These are phyloP conservation scores for Metalampra italica DNA, from an alignment of 2,888 invertebrate genomes.

Conservation along the genomic window DNA sequence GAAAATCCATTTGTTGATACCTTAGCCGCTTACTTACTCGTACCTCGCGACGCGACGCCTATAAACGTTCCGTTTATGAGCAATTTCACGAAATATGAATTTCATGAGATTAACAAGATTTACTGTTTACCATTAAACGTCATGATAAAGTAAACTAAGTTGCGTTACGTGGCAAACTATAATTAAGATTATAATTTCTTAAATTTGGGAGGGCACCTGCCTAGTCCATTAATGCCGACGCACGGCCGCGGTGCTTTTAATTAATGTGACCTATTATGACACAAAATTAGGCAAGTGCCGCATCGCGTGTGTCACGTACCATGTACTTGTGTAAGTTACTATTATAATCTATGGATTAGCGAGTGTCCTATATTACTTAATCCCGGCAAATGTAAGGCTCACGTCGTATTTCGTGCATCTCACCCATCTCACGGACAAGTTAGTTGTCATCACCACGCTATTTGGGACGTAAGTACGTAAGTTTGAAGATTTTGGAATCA, in stretches of 20 bases:
- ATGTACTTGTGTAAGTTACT: slow-evolving; percentile 5
- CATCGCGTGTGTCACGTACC: slow-evolving; percentile 47
- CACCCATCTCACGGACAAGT: too few species aligned
- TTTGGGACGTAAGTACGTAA: too few species aligned
- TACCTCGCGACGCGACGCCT: neutral
- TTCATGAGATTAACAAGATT: slow-evolving; percentile 19
- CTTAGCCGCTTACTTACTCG: neutral
- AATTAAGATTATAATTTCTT: slow-evolving; percentile 49
- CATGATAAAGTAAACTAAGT: slow-evolving; percentile 29
- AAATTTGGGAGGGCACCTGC: slow-evolving; percentile 22
- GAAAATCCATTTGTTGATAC: neutral
- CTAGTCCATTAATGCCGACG: neutral
- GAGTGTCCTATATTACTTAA: slow-evolving; percentile 11
- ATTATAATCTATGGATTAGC: slow-evolving; percentile 7
- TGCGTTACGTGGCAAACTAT: slow-evolving; percentile 38
- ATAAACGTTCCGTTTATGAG: slow-evolving; percentile 9
- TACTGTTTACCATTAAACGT: slow-evolving; percentile 17
- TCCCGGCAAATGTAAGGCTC: neutral
- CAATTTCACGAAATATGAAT: slow-evolving; percentile 11
- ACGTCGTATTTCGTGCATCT: neutral
- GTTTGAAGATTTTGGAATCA: too few species aligned
- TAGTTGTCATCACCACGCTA: too few species aligned
- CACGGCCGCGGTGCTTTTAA: slow-evolving; percentile 8
- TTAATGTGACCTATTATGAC: slow-evolving; percentile 45
- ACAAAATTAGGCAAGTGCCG: slow-evolving; percentile 54